Evolutionary conservation across 2,888 invertebrate genomes (phyloP), one percentile per base, ranked within the genome.

Genomic region (Melanostoma scalare): DNA sequence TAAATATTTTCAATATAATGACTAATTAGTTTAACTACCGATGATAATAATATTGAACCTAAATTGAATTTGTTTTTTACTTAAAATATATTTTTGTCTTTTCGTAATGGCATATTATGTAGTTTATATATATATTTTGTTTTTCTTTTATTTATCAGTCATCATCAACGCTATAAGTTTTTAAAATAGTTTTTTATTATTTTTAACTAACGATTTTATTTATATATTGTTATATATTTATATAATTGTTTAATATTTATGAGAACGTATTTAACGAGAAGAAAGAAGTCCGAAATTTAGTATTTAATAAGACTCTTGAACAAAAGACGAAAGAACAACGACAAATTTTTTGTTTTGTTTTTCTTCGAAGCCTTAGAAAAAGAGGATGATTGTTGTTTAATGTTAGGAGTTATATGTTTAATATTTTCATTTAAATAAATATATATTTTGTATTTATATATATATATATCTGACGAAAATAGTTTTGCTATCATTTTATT

Each of bases 401-500:
- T 65, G 38, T 56, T 69, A 8, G 46, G 10, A 31, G 8, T 38
- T 36, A 44, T 46, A 30, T 40, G 48, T 67, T 58, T 38, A 20
- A 10, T 35, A 46, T 38, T 65, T 31, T 9, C 6, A 20, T 30
- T 50, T 56, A 40, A 8, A 52, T 60, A 46, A 20, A 20, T 20
- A 20, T 20, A 20, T 20, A 20, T 20, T 46, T 44, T 58, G 55
- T 40, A 61, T 76, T 50, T 38, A 73, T 82, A 77, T 58, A 58
- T 69, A 61, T 76, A 56, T 38, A 73, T 82, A 77, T 58, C 63
- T 69, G 77, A 82, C 42, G 58, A 78, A 82, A 78, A 82, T 78
- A 73, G 82, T 78, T 82, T 69, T 31, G 35, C 42, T 63, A 68
- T 73, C 46, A 35, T 67, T 73, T 61, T 61, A 61, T 73, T 77